These are phyloP conservation scores for Beris morrisii DNA, from an alignment of 2,888 invertebrate genomes.

Conservation along the genomic window DNA sequence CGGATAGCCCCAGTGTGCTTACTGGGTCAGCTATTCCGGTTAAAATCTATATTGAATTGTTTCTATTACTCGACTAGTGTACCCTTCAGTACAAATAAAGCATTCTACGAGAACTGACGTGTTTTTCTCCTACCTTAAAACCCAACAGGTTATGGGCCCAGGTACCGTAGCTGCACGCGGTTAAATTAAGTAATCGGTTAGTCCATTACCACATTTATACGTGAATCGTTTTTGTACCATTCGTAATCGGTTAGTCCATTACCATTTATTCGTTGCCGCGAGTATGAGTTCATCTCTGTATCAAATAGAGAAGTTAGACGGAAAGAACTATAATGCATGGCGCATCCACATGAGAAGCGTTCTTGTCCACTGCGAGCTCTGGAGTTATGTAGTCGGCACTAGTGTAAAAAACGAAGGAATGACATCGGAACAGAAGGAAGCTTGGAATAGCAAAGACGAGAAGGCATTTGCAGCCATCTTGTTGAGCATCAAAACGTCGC, in stretches of 20 bases:
- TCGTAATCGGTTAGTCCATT: background rate
- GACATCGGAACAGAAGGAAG: background rate
- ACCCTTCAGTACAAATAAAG: no score
- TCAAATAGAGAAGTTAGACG: constrained; percentile 13
- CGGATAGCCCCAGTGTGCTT: no score
- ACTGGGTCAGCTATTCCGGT: no score
- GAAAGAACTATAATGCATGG: constrained; percentile 27
- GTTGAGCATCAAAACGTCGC: constrained; percentile 34
- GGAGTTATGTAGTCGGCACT: constrained; percentile 4
- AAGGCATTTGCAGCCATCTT: constrained; percentile 11
- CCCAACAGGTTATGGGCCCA: no score
- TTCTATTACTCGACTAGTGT: no score
- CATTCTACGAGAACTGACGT: no score
- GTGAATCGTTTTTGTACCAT: no score
- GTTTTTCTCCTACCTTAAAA: no score
- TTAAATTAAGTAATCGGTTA: constrained; percentile 50
- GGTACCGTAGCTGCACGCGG: no score
- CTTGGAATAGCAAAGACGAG: constrained; percentile 6
- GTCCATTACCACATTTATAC: background rate
- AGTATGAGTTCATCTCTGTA: constrained; percentile 15
- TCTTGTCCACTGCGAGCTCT: constrained; percentile 27
- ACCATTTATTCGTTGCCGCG: constrained; percentile 9
- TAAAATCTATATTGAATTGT: no score
- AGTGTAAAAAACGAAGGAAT: background rate
- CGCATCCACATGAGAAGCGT: constrained; percentile 27